These are phyloP conservation scores for Torymus aiolomorphi DNA, from an alignment of 2,888 invertebrate species.

Conservation along the genomic window DNA sequence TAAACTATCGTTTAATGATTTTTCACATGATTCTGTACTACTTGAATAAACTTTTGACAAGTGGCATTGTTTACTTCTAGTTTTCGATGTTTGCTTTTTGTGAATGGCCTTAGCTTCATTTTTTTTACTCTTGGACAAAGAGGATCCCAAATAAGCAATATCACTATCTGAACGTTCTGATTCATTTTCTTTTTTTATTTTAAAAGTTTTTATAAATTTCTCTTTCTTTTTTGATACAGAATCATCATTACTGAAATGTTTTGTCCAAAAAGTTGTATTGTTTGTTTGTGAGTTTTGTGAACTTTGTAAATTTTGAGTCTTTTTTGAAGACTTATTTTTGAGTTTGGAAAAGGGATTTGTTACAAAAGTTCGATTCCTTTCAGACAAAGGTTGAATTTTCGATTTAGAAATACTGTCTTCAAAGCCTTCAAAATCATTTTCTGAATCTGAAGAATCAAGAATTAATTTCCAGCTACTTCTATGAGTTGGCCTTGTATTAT, in stretches of 20 bases:
- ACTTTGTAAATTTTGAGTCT: background rate
- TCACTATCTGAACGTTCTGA: background rate
- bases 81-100: constrained; percentile 1
- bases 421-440: constrained; percentile 13
- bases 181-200: constrained; percentile 6
- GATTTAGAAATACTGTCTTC: background rate
- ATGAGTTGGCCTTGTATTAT: background rate
- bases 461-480: background rate
- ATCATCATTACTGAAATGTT: constrained; percentile 24
- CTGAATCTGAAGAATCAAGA: constrained; percentile 21
- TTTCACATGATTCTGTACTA: constrained; percentile 5
- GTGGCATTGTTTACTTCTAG: background rate
- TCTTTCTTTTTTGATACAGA: constrained; percentile 2
- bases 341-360: constrained; percentile 29
- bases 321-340: constrained; percentile 5
- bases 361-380: background rate
- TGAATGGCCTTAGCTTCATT: background rate
- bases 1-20: constrained; percentile 36
- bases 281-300: background rate
- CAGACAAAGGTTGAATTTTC: background rate
- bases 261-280: constrained; percentile 8
- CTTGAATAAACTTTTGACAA: background rate
- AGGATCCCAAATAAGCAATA: background rate
- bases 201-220: constrained; percentile 29
- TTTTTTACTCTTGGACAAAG: background rate